Evolutionary conservation across 2,888 invertebrate species (phyloP), one percentile per base, ranked within the genome.

Genomic region (Drosophila koepferae): DNA sequence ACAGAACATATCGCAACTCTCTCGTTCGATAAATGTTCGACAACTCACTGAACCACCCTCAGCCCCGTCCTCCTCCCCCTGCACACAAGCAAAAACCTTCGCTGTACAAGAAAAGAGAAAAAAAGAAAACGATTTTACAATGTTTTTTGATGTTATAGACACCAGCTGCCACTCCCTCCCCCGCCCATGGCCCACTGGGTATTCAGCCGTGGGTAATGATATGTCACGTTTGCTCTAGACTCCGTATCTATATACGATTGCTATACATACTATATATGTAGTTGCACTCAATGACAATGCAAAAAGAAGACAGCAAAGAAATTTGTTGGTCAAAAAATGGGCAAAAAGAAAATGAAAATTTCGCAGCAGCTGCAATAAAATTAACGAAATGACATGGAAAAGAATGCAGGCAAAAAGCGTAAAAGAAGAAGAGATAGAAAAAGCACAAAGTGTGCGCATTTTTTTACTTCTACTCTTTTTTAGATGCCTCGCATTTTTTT

Each of bases 211-310:
- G 60, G 63, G 54, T 76, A 77, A 73, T 84, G 66, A 80, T 72
- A 88, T 87, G 87, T 85, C 87, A 87, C 85, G 85, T 81, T 79
- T 77, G 74, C 79, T 81, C 70, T 72, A 73, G 74, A 79, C 79
- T 86, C 44, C 64, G 44, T 49, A 62, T 60, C 44, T 51, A 44
- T 18, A 63, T 55, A 10, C 51, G 51, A 18, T 31, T 38, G 6
- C 31, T 28, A 28, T 28, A 28, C 4, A 23, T 20, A 20, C 20
- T n/a, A 20, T 43, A 49, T 55, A 38, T 49, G 40, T 66, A 75
- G 71, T 63, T 68, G 69, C 80, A 73, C 77, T 81, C 86, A 89
- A 83, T 89, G 84, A 83, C 81, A 75, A 46, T 20, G 72, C 76
- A 69, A 65, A 69, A 68, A 72, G 61, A 66, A 58, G 23, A n/a